Evolutionary conservation across 2,113 vertebrate species (phyloP).

Genomic region (Paramormyrops kingsleyae): DNA sequence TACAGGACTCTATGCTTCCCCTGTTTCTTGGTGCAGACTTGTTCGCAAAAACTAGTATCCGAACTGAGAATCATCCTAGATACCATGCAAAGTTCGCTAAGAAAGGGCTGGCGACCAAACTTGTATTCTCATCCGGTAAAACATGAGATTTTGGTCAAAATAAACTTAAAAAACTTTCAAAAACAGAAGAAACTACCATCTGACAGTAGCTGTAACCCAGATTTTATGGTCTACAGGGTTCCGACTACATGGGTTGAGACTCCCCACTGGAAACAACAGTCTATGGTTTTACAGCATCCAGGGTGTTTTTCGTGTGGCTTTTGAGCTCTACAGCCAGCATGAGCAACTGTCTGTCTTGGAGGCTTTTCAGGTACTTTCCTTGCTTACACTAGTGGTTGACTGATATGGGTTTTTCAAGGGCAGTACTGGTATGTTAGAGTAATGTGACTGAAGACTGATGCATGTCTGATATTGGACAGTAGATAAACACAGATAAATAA

Average conservation of each 20-base stretch:
- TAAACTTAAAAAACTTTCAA: not conserved
- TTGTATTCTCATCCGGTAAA: constrained; percentile 63
- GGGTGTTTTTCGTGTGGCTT: constrained; percentile 69
- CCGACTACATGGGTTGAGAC: constrained; percentile 61
- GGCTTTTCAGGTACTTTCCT: constrained; percentile 58
- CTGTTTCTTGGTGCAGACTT: constrained; percentile 70
- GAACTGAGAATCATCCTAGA: constrained; percentile 68
- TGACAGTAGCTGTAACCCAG: not conserved
- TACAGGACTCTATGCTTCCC: constrained; percentile 54
- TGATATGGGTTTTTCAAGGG: not conserved
- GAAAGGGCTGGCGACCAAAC: constrained; percentile 66
- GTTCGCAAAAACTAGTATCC: constrained; percentile 61
- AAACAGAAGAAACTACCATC: not conserved
- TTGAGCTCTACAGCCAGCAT: constrained; percentile 65
- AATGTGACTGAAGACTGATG: not conserved
- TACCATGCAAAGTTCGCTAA: constrained; percentile 69
- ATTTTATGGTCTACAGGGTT: constrained; percentile 46
- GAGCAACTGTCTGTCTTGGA: constrained; percentile 66
- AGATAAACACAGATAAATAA: not conserved
- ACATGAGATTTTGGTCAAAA: not conserved
- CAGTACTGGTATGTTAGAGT: not conserved
- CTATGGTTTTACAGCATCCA: constrained; percentile 75
- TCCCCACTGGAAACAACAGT: constrained; percentile 54
- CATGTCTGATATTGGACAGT: not conserved
- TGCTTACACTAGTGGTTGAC: not conserved